Evolutionary conservation across 2,888 invertebrate species (phyloP).

Genomic region (Protonemura montana): DNA sequence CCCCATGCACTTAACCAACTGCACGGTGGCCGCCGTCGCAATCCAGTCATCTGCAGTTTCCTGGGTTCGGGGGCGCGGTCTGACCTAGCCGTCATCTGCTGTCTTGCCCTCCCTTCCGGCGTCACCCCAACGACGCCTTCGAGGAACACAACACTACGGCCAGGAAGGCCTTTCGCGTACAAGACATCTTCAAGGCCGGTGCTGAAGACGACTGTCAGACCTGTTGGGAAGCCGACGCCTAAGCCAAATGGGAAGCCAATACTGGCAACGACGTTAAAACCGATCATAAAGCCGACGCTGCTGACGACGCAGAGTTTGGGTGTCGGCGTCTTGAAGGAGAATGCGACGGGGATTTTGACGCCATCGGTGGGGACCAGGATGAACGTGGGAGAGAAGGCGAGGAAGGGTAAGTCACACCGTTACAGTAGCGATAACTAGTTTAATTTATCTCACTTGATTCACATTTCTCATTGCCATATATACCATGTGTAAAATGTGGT

Average conservation of each 20-base stretch:
- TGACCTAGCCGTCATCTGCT: slow-evolving; percentile 1
- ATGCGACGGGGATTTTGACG: neutral
- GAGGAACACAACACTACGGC: neutral
- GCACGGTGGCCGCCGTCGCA: neutral
- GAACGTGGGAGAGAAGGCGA: slow-evolving; percentile 15
- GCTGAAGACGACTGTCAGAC: neutral
- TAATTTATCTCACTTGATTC: too few relatives aligned
- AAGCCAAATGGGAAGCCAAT: too few relatives aligned
- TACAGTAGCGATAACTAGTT: too few relatives aligned
- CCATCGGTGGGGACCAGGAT: neutral
- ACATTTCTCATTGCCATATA: too few relatives aligned
- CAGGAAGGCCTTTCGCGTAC: neutral
- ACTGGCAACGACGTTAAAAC: neutral
- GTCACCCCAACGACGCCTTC: neutral
- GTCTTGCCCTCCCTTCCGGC: neutral
- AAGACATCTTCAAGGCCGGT: neutral
- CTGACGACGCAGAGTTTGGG: neutral
- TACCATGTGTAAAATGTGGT: too few relatives aligned
- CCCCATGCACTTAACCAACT: neutral
- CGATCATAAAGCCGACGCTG: neutral
- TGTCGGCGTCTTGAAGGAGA: neutral
- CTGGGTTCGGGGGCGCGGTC: neutral
- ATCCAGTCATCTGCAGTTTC: slow-evolving; percentile 26
- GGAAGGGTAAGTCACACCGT: slow-evolving; percentile 10
- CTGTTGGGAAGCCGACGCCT: neutral